phyloP scores from a whole-genome alignment of 2,888 invertebrate species.

The Mythimna vitellina region DNA sequence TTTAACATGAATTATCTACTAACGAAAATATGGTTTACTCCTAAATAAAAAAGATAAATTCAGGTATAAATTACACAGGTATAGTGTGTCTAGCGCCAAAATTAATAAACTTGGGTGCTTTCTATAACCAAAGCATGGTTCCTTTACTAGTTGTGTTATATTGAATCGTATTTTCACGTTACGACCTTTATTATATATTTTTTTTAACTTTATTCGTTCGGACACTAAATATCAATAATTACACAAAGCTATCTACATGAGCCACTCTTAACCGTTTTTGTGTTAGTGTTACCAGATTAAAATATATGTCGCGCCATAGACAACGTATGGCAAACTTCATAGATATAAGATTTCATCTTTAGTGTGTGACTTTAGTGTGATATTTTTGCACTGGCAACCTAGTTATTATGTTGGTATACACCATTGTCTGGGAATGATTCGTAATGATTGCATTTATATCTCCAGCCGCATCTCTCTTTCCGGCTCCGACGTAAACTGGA shows the following conservation, averaged over 20 bases:
- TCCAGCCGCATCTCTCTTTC: constrained; percentile 80
- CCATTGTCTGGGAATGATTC: constrained; percentile 88
- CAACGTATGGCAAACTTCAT: constrained; percentile 57
- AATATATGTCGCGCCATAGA: constrained; percentile 61
- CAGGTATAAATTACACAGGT: constrained; percentile 80
- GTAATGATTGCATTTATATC: constrained; percentile 83
- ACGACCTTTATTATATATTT: constrained; percentile 76
- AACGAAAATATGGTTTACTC: constrained; percentile 74
- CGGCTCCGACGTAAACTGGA: constrained; percentile 84
- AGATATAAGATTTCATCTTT: constrained; percentile 55
- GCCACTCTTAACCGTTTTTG: constrained; percentile 82
- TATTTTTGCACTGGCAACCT: constrained; percentile 77
- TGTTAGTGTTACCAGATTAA: constrained; percentile 72
- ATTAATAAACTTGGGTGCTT: constrained; percentile 77
- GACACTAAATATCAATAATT: constrained; percentile 89
- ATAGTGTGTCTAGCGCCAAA: constrained; percentile 80
- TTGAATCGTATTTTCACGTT: constrained; percentile 75
- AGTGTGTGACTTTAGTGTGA: constrained; percentile 62
- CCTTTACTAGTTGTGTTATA: constrained; percentile 75
- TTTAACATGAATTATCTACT: constrained; percentile 86
- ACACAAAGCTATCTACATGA: constrained; percentile 91
- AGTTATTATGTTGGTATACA: constrained; percentile 76
- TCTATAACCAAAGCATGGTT: constrained; percentile 78
- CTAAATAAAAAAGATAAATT: constrained; percentile 75
- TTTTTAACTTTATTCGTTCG: constrained; percentile 78